Evolutionary conservation across 2,888 invertebrate genomes (phyloP).

Genomic region (Eupithecia insigniata): DNA sequence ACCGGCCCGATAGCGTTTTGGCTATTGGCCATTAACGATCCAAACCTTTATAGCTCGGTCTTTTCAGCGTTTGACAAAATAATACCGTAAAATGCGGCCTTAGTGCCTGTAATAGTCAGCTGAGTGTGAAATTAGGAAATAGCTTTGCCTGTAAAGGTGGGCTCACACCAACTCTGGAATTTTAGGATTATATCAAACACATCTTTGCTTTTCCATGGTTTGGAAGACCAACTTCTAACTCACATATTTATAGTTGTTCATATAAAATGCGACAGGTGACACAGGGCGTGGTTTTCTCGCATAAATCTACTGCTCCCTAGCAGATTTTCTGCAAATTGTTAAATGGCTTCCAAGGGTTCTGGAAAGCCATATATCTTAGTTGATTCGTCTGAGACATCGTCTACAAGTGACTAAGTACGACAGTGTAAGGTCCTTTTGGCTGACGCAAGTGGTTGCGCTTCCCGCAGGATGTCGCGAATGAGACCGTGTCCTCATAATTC

Average conservation of each 20-base stretch:
- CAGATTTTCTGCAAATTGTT: constrained; percentile 49
- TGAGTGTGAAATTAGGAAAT: constrained; percentile 64
- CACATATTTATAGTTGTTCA: not conserved
- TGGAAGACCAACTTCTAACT: not conserved
- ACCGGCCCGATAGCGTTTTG: constrained; percentile 26
- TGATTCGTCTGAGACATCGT: constrained; percentile 73
- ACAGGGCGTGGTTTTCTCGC: constrained; percentile 14
- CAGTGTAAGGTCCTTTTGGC: constrained; percentile 72
- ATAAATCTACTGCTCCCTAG: constrained; percentile 21
- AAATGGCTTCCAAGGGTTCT: constrained; percentile 51
- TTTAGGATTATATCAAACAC: not conserved
- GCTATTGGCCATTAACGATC: constrained; percentile 38
- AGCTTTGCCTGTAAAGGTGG: constrained; percentile 50
- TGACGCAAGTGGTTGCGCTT: constrained; percentile 78
- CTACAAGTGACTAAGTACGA: constrained; percentile 62
- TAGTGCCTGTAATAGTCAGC: constrained; percentile 52
- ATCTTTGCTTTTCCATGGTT: not conserved
- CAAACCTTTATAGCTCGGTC: constrained; percentile 36
- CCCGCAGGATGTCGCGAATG: constrained; percentile 83
- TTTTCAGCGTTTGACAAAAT: constrained; percentile 40
- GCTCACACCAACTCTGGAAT: not conserved
- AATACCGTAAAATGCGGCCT: constrained; percentile 49
- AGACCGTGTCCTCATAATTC: constrained; percentile 82
- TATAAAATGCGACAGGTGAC: not conserved
- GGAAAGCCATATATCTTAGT: constrained; percentile 63